Evolutionary conservation across 2,797 vertebrate species (phyloP).

Genomic region (Lagodon rhomboides): DNA sequence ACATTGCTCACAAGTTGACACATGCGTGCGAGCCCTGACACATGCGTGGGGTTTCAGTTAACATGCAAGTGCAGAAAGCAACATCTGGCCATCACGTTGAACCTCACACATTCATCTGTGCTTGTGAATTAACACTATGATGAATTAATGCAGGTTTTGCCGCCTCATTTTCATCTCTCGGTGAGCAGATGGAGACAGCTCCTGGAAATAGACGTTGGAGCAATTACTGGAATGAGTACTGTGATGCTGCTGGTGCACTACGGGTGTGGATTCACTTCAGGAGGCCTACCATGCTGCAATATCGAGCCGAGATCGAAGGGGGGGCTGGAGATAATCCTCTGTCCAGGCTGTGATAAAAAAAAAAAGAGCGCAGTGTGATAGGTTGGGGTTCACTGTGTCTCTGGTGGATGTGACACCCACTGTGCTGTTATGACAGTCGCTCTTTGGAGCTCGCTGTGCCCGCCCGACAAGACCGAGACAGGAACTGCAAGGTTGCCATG

Average conservation of each 20-base stretch:
- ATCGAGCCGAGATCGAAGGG: constrained; percentile 20
- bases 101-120: constrained; percentile 19
- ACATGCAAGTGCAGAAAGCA: constrained; percentile 28
- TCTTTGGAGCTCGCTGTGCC: background rate
- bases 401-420: constrained; percentile 5
- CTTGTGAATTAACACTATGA: constrained; percentile 14
- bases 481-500: background rate
- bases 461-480: background rate
- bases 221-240: constrained; percentile 21
- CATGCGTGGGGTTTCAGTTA: background rate
- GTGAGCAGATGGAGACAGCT: constrained; percentile 49
- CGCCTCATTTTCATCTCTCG: constrained; percentile 25
- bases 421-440: background rate
- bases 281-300: constrained; percentile 30
- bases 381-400: constrained; percentile 10
- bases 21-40: constrained; percentile 13
- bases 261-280: constrained; percentile 36
- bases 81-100: constrained; percentile 33
- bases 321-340: constrained; percentile 26
- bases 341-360: constrained; percentile 19
- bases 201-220: constrained; percentile 41
- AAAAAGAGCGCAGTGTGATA: constrained; percentile 15
- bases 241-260: background rate
- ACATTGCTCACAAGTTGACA: background rate
- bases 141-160: constrained; percentile 4